Evolutionary conservation across 2,113 vertebrate genomes (phyloP).

Genomic region (Pseudorasbora parva): DNA sequence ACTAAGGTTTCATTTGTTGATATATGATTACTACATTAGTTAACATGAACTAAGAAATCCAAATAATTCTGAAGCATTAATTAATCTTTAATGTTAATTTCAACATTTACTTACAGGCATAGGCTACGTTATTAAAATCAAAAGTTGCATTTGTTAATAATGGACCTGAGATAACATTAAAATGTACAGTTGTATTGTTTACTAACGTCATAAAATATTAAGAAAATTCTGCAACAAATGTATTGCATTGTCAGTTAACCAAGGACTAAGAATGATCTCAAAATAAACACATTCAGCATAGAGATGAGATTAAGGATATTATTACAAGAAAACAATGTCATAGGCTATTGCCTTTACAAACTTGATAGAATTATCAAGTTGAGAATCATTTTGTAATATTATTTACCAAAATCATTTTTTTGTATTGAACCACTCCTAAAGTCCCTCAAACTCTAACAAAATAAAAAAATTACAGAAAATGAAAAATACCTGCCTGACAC

Average conservation of each 20-base stretch:
- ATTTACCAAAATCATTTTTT: not conserved
- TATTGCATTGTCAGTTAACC: not conserved
- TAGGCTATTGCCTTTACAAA: not conserved
- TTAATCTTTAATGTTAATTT: not conserved
- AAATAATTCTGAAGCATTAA: not conserved
- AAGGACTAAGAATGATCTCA: not conserved
- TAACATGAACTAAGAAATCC: not conserved
- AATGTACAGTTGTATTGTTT: too few species aligned
- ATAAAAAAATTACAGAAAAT: not conserved
- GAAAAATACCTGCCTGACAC: not conserved
- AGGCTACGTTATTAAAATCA: too few species aligned
- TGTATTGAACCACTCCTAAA: not conserved
- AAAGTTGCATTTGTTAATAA: too few species aligned
- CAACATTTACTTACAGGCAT: too few species aligned
- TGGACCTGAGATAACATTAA: too few species aligned
- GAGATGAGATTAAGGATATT: not conserved
- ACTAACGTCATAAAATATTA: too few species aligned
- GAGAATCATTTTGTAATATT: not conserved
- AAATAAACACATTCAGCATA: not conserved
- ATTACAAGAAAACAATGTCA: not conserved
- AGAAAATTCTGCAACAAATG: not conserved
- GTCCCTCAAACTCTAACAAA: not conserved
- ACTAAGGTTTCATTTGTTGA: not conserved
- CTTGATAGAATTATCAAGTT: not conserved
- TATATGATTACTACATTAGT: not conserved